Conservation (phyloP, 2,113 vertebrate species). For the Leptosomus discolor region DNA sequence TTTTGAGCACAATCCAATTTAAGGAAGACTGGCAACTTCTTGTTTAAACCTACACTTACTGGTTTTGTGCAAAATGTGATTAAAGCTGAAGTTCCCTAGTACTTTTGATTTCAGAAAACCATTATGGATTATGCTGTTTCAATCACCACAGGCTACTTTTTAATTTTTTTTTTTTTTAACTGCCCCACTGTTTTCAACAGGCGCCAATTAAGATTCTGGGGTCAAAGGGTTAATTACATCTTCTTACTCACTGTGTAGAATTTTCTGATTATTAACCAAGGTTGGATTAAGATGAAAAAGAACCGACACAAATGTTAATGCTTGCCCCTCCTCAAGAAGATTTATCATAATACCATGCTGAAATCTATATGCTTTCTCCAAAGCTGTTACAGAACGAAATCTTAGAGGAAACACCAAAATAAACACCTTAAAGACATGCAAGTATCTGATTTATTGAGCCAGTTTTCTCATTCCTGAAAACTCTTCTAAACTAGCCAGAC, state of each 20-base stretch:
- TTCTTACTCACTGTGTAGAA: constrained; percentile 83
- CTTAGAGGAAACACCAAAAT: constrained; percentile 69
- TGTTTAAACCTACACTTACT: constrained; percentile 1
- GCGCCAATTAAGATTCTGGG: constrained; percentile 83
- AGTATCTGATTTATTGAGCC: constrained; percentile 64
- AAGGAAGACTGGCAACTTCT: not conserved
- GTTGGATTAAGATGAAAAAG: constrained; percentile 81
- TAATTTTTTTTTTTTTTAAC: constrained; percentile 58
- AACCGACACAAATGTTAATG: constrained; percentile 78
- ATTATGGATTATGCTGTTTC: constrained; percentile 68
- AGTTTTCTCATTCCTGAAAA: constrained; percentile 75
- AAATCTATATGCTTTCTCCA: constrained; percentile 73
- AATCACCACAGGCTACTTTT: constrained; percentile 77
- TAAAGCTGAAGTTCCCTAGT: constrained; percentile 61
- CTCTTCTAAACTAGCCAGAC: constrained; percentile 69
- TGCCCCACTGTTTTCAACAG: constrained; percentile 82
- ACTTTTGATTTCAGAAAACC: constrained; percentile 69
- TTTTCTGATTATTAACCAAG: constrained; percentile 84
- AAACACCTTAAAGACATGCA: constrained; percentile 64
- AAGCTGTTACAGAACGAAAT: constrained; percentile 72
- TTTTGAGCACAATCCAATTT: constrained; percentile 15
- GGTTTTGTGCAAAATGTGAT: constrained; percentile 63
- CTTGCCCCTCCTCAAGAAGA: constrained; percentile 75
- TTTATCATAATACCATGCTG: constrained; percentile 76
- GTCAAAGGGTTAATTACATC: constrained; percentile 91